Evolutionary conservation across 2,888 invertebrate genomes (phyloP).

Genomic region (Ctenicera cuprea): DNA sequence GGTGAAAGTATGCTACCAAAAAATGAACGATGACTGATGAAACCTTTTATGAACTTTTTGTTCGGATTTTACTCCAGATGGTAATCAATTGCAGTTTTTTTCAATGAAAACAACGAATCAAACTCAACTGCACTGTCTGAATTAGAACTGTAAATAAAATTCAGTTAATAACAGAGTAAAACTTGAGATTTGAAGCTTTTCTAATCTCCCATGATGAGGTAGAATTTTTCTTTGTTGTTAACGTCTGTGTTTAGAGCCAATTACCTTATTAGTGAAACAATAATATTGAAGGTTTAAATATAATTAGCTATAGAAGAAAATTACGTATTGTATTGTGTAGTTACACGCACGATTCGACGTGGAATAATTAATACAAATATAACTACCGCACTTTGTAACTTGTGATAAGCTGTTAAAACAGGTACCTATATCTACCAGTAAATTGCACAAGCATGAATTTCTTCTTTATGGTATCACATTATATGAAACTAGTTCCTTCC

Average conservation of each 20-base stretch:
- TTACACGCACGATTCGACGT: not conserved
- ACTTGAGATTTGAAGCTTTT: not conserved
- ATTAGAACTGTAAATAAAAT: not conserved
- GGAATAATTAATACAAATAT: not conserved
- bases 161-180: too few species aligned
- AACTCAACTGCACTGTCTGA: not conserved
- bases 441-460: too few species aligned
- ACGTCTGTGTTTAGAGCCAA: slow-evolving; percentile 9
- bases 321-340: not conserved
- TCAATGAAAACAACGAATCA: not conserved
- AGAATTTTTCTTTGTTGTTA: not conserved
- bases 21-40: slow-evolving; percentile 8
- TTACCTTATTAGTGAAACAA: slow-evolving; percentile 11
- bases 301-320: slow-evolving; percentile 4
- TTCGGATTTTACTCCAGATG: not conserved
- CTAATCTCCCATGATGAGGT: not conserved
- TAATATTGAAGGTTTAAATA: slow-evolving; percentile 4
- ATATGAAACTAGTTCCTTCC: too few species aligned
- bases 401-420: not conserved
- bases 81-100: slow-evolving; percentile 18
- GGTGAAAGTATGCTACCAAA: slow-evolving; percentile 22
- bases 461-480: too few species aligned
- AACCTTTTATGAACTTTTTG: slow-evolving; percentile 6
- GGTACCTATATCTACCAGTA: not conserved
- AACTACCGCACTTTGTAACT: not conserved